phyloP scores from a whole-genome alignment of 2,888 invertebrate species.

The Metalampra italica region DNA sequence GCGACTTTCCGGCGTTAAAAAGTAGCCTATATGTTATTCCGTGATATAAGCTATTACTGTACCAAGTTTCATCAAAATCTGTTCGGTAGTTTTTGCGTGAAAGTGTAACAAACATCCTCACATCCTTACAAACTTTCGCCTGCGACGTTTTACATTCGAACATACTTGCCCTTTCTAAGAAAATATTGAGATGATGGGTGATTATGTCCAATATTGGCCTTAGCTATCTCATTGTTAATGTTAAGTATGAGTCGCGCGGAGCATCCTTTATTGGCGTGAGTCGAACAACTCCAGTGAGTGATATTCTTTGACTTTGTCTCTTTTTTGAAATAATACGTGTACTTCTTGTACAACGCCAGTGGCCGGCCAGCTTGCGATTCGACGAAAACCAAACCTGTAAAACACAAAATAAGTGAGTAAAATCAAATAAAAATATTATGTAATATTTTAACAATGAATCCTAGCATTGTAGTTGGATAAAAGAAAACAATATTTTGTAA shows the following conservation, averaged over 20 bases:
- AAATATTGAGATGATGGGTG: not conserved
- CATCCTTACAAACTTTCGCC: too few relatives aligned
- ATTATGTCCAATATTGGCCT: not conserved
- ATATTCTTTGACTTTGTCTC: not conserved
- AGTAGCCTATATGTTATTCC: too few relatives aligned
- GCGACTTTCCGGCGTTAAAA: too few relatives aligned
- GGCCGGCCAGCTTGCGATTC: constrained; percentile 3
- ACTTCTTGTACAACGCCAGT: constrained; percentile 4
- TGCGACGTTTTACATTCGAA: too few relatives aligned
- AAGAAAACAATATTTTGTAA: too few relatives aligned
- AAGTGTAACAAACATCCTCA: too few relatives aligned
- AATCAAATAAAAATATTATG: not conserved
- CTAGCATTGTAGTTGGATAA: not conserved
- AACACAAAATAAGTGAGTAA: not conserved
- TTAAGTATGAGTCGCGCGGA: not conserved
- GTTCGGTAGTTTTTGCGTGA: too few relatives aligned
- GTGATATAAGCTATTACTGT: too few relatives aligned
- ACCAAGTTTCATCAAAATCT: too few relatives aligned
- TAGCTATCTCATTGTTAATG: not conserved
- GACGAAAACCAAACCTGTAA: not conserved
- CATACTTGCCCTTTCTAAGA: not conserved
- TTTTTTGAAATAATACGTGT: constrained; percentile 9
- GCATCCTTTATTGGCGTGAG: constrained; percentile 10
- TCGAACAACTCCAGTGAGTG: constrained; percentile 9
- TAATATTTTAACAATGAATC: too few relatives aligned